Conservation (phyloP, 2,888 invertebrate species). For the Chamaedrilus cognettii region DNA sequence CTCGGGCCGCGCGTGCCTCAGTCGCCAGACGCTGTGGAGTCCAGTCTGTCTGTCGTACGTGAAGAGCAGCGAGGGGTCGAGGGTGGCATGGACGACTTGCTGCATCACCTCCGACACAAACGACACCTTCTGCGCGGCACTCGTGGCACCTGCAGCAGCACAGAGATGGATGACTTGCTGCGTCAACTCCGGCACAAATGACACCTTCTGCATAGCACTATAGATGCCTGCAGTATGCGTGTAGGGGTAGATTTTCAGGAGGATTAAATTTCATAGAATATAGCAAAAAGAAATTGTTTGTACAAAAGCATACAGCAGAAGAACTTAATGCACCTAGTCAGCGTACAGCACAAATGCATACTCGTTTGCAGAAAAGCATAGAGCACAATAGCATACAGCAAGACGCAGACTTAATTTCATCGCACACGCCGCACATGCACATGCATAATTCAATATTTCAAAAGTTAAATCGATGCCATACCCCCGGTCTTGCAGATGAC, state of each 20-base stretch:
- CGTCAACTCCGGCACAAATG: conserved; percentile 5
- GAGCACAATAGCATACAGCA: too few species aligned
- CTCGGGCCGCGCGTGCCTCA: neutral
- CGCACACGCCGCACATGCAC: neutral
- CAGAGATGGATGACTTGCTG: neutral
- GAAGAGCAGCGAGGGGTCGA: neutral
- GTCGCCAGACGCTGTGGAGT: neutral
- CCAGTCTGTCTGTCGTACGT: neutral
- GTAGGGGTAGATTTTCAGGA: too few species aligned
- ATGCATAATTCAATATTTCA: neutral
- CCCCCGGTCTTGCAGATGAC: conserved; percentile 61
- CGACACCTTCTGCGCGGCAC: too few species aligned
- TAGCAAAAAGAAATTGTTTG: too few species aligned
- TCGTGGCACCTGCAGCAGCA: too few species aligned
- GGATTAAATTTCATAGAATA: too few species aligned
- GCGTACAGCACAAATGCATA: too few species aligned
- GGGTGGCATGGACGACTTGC: neutral
- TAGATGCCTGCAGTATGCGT: too few species aligned
- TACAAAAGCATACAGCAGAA: too few species aligned
- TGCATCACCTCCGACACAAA: neutral
- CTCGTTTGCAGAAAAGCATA: too few species aligned
- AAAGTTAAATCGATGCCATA: conserved; percentile 13
- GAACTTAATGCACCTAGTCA: too few species aligned
- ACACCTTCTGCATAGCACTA: too few species aligned
- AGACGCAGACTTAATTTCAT: neutral